Evolutionary conservation across 2,888 invertebrate genomes (phyloP), one percentile per base, ranked within the genome.

Genomic region (Arrhopalites spinosus): DNA sequence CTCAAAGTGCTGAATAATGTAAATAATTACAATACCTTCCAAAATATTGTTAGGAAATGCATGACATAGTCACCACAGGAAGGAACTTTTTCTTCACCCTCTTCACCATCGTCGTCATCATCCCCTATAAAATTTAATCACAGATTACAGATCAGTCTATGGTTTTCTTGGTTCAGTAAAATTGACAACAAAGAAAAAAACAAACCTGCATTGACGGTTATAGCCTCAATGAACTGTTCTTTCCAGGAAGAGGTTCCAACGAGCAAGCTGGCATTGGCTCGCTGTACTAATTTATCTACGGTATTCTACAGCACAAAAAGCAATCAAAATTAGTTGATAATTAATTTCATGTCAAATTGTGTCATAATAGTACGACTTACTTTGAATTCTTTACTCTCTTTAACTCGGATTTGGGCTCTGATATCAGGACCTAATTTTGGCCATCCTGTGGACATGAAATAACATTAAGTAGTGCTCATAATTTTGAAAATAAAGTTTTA

Each of bases 351-450:
- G 56, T 15, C 17, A 7, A 3, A 3, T 36, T 36, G 36, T 7
- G 5, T 7, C 36, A 53, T 17, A 5, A 61, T 5, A 15, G 23
- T 8, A 53, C 5, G 3, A 5, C 87, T 81, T 86, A 96, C 97
- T 92, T 97, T 98, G 87, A 99, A 99, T 87, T 99, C 98, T 87
- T 95, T 95, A 88, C 96, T 98, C 87, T 99, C 99, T 85, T 94
- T 95, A 85, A 99, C 93, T 85, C 95, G 90, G 84, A 99, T 90
- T 87, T 93, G 92, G 77, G 94, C 92, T 83, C 93, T 90, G 81
- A 90, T 90, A 85, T 92, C 89, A 83, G 97, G 96, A 2, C 98
- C 98, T 78, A 95, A 89, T 83, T 93, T 90, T 2, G 99, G 98
- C 84, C 92, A 91, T 45, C 98, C 68, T 50, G 36, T 36, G 36